phyloP scores from a whole-genome alignment of 2,888 invertebrate species.

The Philhelius pedissequus region DNA sequence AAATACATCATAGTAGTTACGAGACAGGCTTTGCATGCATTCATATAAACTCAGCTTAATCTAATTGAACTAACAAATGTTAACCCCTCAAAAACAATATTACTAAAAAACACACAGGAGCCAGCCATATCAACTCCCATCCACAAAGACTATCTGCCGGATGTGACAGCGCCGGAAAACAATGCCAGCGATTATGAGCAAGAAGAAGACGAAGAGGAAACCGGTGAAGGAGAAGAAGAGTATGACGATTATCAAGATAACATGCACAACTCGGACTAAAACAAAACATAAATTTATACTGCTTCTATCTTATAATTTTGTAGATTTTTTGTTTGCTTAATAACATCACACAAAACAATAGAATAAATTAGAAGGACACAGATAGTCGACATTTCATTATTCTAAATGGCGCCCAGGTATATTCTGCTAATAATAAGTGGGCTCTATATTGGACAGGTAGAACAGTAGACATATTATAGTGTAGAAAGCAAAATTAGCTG shows the following conservation, averaged over 20 bases:
- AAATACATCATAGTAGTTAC: not conserved
- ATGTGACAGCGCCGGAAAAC: conserved; percentile 82
- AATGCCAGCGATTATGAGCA: conserved; percentile 81
- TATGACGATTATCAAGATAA: conserved; percentile 82
- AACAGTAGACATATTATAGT: too few relatives aligned
- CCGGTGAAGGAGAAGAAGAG: conserved; percentile 82
- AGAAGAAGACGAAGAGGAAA: conserved; percentile 80
- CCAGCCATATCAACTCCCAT: conserved; percentile 80
- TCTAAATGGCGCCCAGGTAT: not conserved
- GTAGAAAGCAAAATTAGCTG: too few relatives aligned
- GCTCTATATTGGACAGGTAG: too few relatives aligned
- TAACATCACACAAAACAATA: conserved; percentile 17
- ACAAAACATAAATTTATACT: conserved; percentile 11
- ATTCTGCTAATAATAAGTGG: too few relatives aligned
- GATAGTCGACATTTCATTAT: not conserved
- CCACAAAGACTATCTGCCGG: conserved; percentile 81
- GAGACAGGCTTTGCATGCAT: conserved; percentile 39
- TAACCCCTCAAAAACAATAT: conserved; percentile 29
- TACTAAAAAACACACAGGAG: conserved; percentile 74
- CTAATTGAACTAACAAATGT: conserved; percentile 44
- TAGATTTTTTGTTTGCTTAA: conserved; percentile 7
- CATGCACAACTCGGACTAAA: conserved; percentile 77
- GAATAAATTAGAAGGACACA: not conserved
- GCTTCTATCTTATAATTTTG: conserved; percentile 28
- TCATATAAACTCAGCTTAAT: conserved; percentile 9